A percentile compares a stretch with the other conserved stretches of the same genome.
phyloP scores from a whole-genome alignment of 1,140 invertebrate genomes.

The Probaryconus sp. region DNA sequence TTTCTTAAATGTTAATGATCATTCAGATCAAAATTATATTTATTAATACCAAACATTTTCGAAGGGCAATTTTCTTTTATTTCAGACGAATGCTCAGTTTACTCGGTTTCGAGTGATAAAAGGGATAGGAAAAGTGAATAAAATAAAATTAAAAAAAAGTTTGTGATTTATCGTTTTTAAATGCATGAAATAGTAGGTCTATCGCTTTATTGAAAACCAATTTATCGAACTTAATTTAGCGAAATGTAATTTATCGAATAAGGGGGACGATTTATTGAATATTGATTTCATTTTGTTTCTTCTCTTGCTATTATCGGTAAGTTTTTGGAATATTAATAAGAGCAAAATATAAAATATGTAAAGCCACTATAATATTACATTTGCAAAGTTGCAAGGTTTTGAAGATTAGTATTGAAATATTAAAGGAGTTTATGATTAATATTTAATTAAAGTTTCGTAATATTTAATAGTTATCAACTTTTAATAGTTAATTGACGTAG shows the following conservation, averaged over 20 bases:
- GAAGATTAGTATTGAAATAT: constrained; percentile 7
- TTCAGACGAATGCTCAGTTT: too few relatives aligned
- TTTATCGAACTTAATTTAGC: constrained; percentile 25
- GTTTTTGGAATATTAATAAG: constrained; percentile 37
- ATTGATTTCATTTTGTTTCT: constrained; percentile 42
- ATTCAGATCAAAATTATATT: too few relatives aligned
- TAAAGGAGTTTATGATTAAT: too few relatives aligned
- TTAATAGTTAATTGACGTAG: too few relatives aligned
- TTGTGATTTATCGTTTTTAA: constrained; percentile 19
- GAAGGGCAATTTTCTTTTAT: too few relatives aligned
- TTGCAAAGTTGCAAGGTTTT: constrained; percentile 33
- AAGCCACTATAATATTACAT: constrained; percentile 15
- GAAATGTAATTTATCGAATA: constrained; percentile 25
- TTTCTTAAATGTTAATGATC: too few relatives aligned
- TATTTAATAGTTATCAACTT: too few relatives aligned
- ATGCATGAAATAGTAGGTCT: constrained; percentile 4
- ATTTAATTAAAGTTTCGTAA: too few relatives aligned
- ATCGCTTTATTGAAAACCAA: constrained; percentile 34
- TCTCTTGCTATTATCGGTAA: constrained; percentile 23
- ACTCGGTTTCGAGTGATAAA: too few relatives aligned
- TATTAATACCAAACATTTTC: too few relatives aligned
- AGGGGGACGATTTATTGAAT: constrained; percentile 38
- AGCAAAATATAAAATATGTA: constrained; percentile 37
- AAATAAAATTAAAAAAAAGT: neutral
- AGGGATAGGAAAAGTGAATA: neutral